These are phyloP conservation scores for Cephalopholis sonnerati DNA, from an alignment of 2,113 vertebrate genomes.

Conservation along the genomic window DNA sequence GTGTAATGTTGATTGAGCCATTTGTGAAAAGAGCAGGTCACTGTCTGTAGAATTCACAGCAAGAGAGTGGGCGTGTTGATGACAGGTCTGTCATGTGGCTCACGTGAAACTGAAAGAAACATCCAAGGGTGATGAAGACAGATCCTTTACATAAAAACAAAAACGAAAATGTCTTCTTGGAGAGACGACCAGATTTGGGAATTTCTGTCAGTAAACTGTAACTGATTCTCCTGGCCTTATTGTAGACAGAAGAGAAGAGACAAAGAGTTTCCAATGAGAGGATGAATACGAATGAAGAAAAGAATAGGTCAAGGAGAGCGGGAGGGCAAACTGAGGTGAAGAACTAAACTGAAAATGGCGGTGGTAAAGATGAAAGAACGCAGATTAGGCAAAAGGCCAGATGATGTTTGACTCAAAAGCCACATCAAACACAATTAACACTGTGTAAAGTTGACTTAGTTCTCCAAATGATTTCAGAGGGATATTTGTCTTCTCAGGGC, in stretches of 20 bases:
- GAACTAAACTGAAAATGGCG: background rate
- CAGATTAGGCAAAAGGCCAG: background rate
- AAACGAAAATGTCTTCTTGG: too few relatives aligned
- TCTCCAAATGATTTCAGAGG: constrained; percentile 33
- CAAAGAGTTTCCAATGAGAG: background rate
- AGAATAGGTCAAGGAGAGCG: constrained; percentile 16
- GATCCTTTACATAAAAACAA: too few relatives aligned
- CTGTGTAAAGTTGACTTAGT: constrained; percentile 44
- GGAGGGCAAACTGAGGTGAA: background rate
- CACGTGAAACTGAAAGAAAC: too few relatives aligned
- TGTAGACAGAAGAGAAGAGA: background rate
- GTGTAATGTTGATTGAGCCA: too few relatives aligned
- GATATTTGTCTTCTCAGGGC: constrained; percentile 33
- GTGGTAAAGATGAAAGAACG: background rate
- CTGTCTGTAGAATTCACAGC: too few relatives aligned
- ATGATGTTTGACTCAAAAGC: constrained; percentile 43
- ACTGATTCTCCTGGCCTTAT: background rate
- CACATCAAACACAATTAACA: constrained; percentile 65
- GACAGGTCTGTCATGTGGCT: too few relatives aligned
- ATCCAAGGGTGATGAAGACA: too few relatives aligned
- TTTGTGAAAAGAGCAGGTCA: too few relatives aligned
- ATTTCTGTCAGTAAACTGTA: too few relatives aligned
- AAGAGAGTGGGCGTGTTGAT: too few relatives aligned
- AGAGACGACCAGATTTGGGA: too few relatives aligned
- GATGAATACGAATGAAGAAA: constrained; percentile 4